Base-by-base conservation (phyloP, 2,113 vertebrate genomes). In the Bufo gargarizans region DNA sequence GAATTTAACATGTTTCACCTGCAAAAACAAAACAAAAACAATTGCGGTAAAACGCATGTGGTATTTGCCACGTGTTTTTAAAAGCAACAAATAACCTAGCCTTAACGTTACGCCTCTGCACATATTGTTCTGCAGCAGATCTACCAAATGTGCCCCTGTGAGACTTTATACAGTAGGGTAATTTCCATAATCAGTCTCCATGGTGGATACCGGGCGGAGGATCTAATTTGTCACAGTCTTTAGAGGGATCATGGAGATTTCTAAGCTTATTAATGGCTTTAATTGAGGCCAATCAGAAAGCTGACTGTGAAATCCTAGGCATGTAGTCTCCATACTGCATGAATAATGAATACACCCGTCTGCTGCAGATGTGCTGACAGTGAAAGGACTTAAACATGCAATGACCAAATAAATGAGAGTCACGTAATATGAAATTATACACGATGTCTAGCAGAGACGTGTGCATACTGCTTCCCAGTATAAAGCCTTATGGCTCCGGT, bases 171-270 rank as follows among this genome's bases (percentile, higher is more conserved):
- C 33, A 33, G 33, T 33, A 33, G 33, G 33, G 33, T 33, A 33
- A 33, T 33, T 33, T 33, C 33, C 33, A 53, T 49, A 6, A 58
- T 50, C 63, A 7, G 63, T 53, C 82, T 84, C 63, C 47, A 22
- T 43, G 56, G 22, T n/a, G 45, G 84, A 63, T 22, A 16, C 72
- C 14, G 63, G 78, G 77, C 22, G 86, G 78, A 59, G 77, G 58
- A 63, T 86, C 84, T 86, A 81, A 82, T 71, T 87, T 81, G 61
- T 86, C 59, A 43, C 19, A 12, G 71, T 79, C 4, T 59, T 82
- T 81, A 87, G 56, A 45, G 56, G 65, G 78, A 72, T 87, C 22
- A 82, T 82, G 53, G 56, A 81, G 63, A 50, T 55, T 82, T 81
- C 65, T 58, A 49, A 69, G 78, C 65, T 50, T 43, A 82, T 87